phyloP scores from a whole-genome alignment of 2,113 vertebrate genomes.

The Cnemophilus loriae region DNA sequence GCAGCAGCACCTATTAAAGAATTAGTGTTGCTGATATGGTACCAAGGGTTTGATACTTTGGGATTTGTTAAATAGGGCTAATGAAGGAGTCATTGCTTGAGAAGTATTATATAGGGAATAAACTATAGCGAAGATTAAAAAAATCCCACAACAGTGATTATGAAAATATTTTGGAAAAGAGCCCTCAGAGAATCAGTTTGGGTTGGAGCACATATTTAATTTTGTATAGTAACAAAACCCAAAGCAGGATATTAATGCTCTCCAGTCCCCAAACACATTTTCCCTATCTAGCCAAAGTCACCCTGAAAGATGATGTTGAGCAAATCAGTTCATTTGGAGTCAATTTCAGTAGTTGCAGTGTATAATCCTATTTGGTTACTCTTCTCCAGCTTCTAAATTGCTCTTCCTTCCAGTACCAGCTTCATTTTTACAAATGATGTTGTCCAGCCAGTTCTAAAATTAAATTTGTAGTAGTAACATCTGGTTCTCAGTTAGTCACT shows the following conservation, averaged over 20 bases:
- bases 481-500: neutral
- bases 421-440: neutral
- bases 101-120: neutral
- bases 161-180: slow-evolving; percentile 45
- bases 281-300: slow-evolving; percentile 42
- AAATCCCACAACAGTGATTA: slow-evolving; percentile 40
- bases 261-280: neutral
- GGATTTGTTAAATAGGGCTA: slow-evolving; percentile 41
- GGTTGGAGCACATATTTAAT: neutral
- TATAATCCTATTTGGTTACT: neutral
- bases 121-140: neutral
- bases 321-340: neutral
- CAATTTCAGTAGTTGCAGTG: neutral
- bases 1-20: neutral
- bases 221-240: slow-evolving; percentile 30
- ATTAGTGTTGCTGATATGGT: neutral
- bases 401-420: neutral
- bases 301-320: neutral
- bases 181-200: slow-evolving; percentile 25
- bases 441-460: neutral
- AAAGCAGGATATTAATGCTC: neutral
- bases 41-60: neutral
- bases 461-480: neutral
- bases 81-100: slow-evolving; percentile 25
- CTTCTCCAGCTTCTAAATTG: neutral